These are phyloP conservation scores for Cnemophilus loriae DNA, from an alignment of 2,113 vertebrate genomes.

Conservation along the genomic window DNA sequence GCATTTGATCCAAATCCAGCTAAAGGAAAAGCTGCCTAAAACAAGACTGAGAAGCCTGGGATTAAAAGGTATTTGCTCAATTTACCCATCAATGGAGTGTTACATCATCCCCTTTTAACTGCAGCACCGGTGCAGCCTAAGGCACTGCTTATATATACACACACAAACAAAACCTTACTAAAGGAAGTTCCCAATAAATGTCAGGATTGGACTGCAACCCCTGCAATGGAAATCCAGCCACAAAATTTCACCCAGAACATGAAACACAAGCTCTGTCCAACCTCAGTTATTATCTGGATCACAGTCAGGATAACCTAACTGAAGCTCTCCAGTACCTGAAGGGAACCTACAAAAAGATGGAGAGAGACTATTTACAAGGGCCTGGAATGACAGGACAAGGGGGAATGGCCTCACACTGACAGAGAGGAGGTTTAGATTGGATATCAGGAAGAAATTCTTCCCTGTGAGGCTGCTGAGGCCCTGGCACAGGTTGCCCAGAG, in stretches of 20 bases:
- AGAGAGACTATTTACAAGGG: background rate
- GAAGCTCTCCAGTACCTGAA: background rate
- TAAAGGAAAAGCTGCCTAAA: background rate
- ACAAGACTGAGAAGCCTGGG: background rate
- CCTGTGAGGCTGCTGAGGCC: rapidly evolving
- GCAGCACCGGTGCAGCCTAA: background rate
- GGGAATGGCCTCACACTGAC: background rate
- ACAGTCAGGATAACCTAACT: background rate
- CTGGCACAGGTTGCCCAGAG: background rate
- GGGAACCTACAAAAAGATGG: background rate
- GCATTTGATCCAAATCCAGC: background rate
- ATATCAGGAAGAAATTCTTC: rapidly evolving
- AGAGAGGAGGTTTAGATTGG: rapidly evolving
- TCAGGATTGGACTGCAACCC: background rate
- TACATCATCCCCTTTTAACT: background rate
- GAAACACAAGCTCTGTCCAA: background rate
- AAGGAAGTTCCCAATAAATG: background rate
- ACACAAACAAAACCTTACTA: background rate
- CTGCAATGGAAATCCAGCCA: background rate
- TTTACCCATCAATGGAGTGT: background rate
- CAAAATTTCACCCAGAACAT: background rate
- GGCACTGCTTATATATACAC: background rate
- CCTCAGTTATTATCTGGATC: background rate
- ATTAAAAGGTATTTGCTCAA: background rate
- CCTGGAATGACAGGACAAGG: background rate